phyloP scores from a whole-genome alignment of 2,797 vertebrate genomes.

The Danio kyathit region DNA sequence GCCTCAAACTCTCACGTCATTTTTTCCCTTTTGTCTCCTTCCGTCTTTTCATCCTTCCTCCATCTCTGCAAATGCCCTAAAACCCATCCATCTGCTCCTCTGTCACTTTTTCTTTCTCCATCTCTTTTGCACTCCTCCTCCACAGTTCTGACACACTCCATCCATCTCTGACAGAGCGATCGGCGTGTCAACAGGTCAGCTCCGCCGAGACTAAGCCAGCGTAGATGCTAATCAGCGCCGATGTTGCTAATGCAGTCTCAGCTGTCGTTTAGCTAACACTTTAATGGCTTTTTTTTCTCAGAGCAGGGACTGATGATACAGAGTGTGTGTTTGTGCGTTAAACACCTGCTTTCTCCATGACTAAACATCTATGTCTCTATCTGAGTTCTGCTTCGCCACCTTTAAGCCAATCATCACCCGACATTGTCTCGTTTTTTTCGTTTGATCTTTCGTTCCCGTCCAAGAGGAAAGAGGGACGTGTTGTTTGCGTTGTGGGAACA shows the following conservation, averaged over 20 bases:
- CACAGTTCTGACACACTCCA: constrained; percentile 36
- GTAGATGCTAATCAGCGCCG: constrained; percentile 45
- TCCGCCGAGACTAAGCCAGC: constrained; percentile 23
- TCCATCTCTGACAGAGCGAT: constrained; percentile 50
- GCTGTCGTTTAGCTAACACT: constrained; percentile 48
- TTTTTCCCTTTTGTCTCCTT: constrained; percentile 24
- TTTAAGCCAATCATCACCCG: constrained; percentile 43
- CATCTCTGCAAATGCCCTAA: constrained; percentile 31
- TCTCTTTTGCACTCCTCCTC: constrained; percentile 50
- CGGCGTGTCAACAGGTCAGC: constrained; percentile 50
- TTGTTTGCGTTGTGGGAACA: constrained; percentile 16
- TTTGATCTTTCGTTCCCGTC: constrained; percentile 40
- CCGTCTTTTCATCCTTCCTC: constrained; percentile 12
- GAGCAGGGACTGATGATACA: constrained; percentile 31
- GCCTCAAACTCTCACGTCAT: neutral
- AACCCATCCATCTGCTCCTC: constrained; percentile 42
- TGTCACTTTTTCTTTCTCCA: constrained; percentile 42
- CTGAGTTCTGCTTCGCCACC: constrained; percentile 19
- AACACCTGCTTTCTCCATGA: constrained; percentile 60
- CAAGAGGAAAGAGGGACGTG: constrained; percentile 14
- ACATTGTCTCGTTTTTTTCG: constrained; percentile 43
- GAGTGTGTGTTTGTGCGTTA: constrained; percentile 29
- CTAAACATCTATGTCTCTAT: constrained; percentile 44
- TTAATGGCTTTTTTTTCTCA: constrained; percentile 43
- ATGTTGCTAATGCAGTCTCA: constrained; percentile 52